These are phyloP conservation scores for Cyprinus carpio DNA, from an alignment of 2,113 vertebrate genomes.

Conservation along the genomic window DNA sequence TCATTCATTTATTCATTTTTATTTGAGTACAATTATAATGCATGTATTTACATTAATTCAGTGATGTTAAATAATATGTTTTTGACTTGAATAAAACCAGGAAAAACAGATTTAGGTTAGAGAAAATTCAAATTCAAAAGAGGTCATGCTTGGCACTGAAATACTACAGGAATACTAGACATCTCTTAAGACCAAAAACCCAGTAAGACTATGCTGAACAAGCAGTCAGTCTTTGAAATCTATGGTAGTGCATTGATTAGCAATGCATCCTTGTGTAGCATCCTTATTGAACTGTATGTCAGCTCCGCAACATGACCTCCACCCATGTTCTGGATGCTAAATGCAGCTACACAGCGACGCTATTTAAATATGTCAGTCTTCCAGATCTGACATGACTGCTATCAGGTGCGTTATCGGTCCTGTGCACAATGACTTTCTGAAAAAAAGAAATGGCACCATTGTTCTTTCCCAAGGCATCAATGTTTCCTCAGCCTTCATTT, in stretches of 20 bases:
- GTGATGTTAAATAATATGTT: too few species aligned
- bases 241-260: conserved; percentile 45
- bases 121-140: not conserved
- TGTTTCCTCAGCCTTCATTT: conserved; percentile 50
- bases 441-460: conserved; percentile 51
- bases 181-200: conserved; percentile 32
- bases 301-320: conserved; percentile 4
- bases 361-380: conserved; percentile 31
- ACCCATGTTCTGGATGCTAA: not conserved
- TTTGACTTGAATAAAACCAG: too few species aligned
- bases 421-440: conserved; percentile 44
- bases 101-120: too few species aligned
- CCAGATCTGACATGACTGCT: conserved; percentile 51
- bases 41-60: too few species aligned
- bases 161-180: not conserved
- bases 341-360: not conserved
- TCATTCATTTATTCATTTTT: too few species aligned
- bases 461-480: conserved; percentile 44
- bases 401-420: conserved; percentile 46
- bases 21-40: too few species aligned
- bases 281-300: conserved; percentile 44
- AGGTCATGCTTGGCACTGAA: not conserved
- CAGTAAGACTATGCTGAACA: conserved; percentile 30
- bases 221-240: conserved; percentile 44
- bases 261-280: conserved; percentile 26